Evolutionary conservation across 2,888 invertebrate species (phyloP), one percentile per base, ranked within the genome.

Genomic region (Hydrotaea diabolus): DNA sequence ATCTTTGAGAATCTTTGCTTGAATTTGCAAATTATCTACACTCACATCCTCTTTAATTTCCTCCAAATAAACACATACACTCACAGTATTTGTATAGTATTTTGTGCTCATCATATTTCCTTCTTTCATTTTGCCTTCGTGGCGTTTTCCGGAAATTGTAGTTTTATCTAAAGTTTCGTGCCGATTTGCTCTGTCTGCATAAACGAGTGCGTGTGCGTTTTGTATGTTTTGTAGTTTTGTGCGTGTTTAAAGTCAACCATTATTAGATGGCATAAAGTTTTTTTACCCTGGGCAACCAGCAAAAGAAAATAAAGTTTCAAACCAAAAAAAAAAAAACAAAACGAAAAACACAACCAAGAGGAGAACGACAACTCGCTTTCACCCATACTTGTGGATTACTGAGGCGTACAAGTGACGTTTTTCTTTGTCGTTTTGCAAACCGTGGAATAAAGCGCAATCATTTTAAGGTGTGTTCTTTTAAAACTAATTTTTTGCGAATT

Each of bases 401-500:
- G 46, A 69, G 69, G 69, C 69, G 39, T 43, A 66, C 66, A 66
- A 66, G 39, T 43, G 66, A 39, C 21, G 23, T 46, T 69, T 69
- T 46, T 15, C 17, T 13, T 13, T 7, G 49, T n/a, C n/a, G 49
- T 4, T 49, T 13, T 69, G 46, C 46, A 21, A 3, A 23, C 39
- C 23, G 2, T 23, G 46, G 69, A 46, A 13, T 64, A 36, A 11
- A 59, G 36, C 39, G 46, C 15, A 39, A 69, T 21, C 36, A 66
- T 69, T 46, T 46, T 46, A 69, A 69, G 69, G 69, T 69, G 69
- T 69, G 69, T 69, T 46, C 46, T 69, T 69, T 69, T 31, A 23
- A 46, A 46, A 43, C 23, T 23, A 69, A 69, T 69, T 69, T n/a
- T n/a, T n/a, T 69, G 21, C 2, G 9, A 43, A 69, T 46, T 23